These are phyloP conservation scores for Hippasteria phrygiana DNA, from an alignment of 53 echinoderm and acorn worm genomes.

Conservation along the genomic window DNA sequence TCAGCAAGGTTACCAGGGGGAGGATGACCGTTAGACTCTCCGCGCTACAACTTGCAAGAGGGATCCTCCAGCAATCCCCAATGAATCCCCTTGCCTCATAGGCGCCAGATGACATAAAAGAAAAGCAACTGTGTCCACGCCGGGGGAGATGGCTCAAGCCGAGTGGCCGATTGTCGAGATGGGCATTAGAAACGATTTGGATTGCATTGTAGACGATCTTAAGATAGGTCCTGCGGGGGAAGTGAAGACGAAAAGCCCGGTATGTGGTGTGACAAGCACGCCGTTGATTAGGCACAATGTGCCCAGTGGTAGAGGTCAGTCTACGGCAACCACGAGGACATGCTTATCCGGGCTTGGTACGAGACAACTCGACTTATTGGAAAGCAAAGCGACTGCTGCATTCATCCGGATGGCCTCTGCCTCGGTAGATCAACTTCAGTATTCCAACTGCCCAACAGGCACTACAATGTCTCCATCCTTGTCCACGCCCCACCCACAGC, in stretches of 20 bases:
- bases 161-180: slow-evolving; percentile 24
- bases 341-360: background rate
- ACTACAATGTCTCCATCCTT: background rate
- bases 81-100: background rate
- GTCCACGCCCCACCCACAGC: background rate
- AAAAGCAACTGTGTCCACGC: background rate
- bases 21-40: background rate
- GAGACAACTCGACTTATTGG: slow-evolving; percentile 16
- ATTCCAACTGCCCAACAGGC: background rate
- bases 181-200: slow-evolving; percentile 46
- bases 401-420: slow-evolving; percentile 16
- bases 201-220: slow-evolving; percentile 55
- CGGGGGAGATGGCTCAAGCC: slow-evolving; percentile 16
- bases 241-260: background rate
- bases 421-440: background rate
- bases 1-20: background rate
- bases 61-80: slow-evolving; percentile 1
- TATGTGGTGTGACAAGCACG: slow-evolving; percentile 12
- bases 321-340: slow-evolving; percentile 10
- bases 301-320: background rate
- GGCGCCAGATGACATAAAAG: background rate
- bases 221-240: background rate
- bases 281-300: slow-evolving; percentile 30
- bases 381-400: slow-evolving; percentile 28
- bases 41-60: too few species aligned